phyloP scores from a whole-genome alignment of 2,113 vertebrate species.

The Pedionomus torquatus region DNA sequence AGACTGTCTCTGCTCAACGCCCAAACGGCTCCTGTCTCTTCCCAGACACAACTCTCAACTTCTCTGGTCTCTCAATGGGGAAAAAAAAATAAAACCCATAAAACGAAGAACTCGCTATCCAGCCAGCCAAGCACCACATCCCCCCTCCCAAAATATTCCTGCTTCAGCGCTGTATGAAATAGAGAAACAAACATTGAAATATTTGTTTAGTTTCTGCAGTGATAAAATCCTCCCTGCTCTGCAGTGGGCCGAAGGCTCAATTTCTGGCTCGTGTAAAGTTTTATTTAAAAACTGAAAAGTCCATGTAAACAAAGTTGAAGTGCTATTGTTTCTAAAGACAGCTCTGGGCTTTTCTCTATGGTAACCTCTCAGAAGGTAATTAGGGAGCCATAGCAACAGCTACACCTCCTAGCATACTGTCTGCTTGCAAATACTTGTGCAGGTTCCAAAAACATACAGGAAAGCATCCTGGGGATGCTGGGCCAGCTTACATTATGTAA shows the following conservation, averaged over 20 bases:
- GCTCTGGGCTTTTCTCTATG: slow-evolving; percentile 18
- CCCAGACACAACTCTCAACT: neutral
- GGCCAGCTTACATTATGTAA: neutral
- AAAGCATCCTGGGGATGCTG: neutral
- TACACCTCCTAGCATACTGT: neutral
- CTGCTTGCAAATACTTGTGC: neutral
- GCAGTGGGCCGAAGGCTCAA: neutral
- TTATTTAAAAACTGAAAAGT: neutral
- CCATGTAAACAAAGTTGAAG: neutral
- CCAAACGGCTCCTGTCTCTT: neutral
- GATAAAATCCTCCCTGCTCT: neutral
- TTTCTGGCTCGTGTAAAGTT: neutral
- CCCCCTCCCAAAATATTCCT: neutral
- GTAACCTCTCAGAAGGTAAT: slow-evolving; percentile 3
- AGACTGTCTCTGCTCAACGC: neutral
- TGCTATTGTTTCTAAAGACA: neutral
- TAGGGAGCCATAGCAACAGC: slow-evolving; percentile 45
- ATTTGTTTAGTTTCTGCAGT: neutral
- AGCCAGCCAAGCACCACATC: neutral
- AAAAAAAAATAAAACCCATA: neutral
- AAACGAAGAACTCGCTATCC: neutral
- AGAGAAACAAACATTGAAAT: neutral
- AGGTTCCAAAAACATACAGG: neutral
- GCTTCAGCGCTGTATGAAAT: neutral
- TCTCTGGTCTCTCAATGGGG: neutral